Conservation (phyloP, 2,888 invertebrate species). For the Thereva nobilitata region DNA sequence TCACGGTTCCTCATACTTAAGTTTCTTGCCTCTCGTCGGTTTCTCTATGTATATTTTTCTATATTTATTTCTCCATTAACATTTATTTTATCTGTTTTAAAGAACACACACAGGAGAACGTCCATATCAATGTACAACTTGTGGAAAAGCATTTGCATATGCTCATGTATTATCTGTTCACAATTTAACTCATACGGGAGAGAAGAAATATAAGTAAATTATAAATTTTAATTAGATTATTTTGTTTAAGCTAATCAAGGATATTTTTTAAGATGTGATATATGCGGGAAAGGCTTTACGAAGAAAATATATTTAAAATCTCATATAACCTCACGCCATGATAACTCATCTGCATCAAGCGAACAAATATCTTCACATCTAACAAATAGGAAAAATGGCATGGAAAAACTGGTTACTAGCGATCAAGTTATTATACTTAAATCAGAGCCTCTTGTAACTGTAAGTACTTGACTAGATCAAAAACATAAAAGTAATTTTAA, state of each 20-base stretch:
- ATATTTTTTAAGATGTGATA: slow-evolving; percentile 45
- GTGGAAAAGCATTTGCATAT: slow-evolving; percentile 55
- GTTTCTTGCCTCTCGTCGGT: too few species aligned
- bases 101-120: slow-evolving; percentile 56
- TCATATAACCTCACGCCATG: slow-evolving; percentile 51
- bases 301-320: slow-evolving; percentile 53
- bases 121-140: slow-evolving; percentile 53
- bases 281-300: slow-evolving; percentile 56
- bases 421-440: too few species aligned
- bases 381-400: too few species aligned
- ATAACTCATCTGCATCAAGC: neutral
- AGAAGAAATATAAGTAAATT: slow-evolving; percentile 52
- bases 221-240: neutral
- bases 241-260: neutral
- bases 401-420: too few species aligned
- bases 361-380: too few species aligned
- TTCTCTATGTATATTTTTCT: too few species aligned
- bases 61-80: too few species aligned
- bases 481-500: too few species aligned
- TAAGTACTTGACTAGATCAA: too few species aligned
- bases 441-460: too few species aligned
- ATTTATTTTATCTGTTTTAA: neutral
- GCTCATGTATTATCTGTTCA: slow-evolving; percentile 56
- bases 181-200: slow-evolving; percentile 54
- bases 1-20: too few species aligned